Percentiles rank a stretch among this genome's conserved stretches.
phyloP scores from a whole-genome alignment of 2,797 vertebrate genomes.

The Salmo trutta region DNA sequence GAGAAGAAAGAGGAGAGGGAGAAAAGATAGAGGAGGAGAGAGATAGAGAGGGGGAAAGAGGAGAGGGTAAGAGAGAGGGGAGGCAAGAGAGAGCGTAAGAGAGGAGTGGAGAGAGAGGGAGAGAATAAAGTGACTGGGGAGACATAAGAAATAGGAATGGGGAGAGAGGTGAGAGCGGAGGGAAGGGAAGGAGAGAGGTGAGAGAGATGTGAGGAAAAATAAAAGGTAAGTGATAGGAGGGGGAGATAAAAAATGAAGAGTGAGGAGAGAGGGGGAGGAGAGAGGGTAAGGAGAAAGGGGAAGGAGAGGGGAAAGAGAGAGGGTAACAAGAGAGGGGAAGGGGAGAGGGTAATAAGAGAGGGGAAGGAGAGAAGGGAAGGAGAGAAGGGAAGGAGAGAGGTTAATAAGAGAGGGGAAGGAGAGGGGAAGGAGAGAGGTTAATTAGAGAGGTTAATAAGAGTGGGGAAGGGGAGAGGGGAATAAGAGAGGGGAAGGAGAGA shows the following conservation, averaged over 20 bases:
- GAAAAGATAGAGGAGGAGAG: too few species aligned
- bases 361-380: too few species aligned
- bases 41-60: background rate
- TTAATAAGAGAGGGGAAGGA: too few species aligned
- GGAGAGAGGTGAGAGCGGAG: slow-evolving; percentile 6
- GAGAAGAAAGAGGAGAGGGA: background rate
- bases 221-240: too few species aligned
- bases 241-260: background rate
- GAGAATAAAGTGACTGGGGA: background rate
- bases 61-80: background rate
- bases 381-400: background rate
- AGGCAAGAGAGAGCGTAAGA: too few species aligned
- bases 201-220: too few species aligned
- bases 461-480: background rate
- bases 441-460: background rate
- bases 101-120: too few species aligned
- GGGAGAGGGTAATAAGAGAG: background rate
- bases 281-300: background rate
- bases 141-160: background rate
- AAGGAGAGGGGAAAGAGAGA: too few species aligned
- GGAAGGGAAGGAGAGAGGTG: background rate
- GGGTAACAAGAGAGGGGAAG: background rate
- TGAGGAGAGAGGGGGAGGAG: slow-evolving; percentile 6
- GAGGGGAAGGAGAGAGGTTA: too few species aligned
- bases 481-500: background rate